A percentile compares a stretch with the other conserved stretches of the same genome.
These are phyloP conservation scores for Pegoplata infirma DNA, from an alignment of 2,888 invertebrate species.

Conservation along the genomic window DNA sequence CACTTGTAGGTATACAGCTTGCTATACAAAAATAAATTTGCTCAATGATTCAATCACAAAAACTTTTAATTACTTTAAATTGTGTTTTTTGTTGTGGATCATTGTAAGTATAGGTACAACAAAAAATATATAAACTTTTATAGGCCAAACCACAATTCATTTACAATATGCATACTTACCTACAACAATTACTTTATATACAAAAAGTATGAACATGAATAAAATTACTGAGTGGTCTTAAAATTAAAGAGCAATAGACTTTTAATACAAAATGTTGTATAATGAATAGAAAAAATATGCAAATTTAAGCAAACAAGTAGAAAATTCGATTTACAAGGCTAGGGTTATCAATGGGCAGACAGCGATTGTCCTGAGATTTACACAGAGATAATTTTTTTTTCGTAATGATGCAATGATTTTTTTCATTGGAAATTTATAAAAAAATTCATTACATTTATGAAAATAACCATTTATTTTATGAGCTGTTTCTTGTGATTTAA, in stretches of 20 bases:
- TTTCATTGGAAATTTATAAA: not conserved
- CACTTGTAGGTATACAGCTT: not conserved
- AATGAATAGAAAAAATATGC: constrained; percentile 15
- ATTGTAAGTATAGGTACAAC: constrained; percentile 1
- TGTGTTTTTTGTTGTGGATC: constrained; percentile 22
- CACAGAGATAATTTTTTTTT: too few relatives aligned
- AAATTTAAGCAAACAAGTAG: not conserved
- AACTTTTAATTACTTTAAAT: constrained; percentile 59
- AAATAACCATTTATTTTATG: too few relatives aligned
- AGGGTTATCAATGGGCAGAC: too few relatives aligned
- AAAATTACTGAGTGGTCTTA: not conserved
- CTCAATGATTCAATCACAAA: constrained; percentile 49
- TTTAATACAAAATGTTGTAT: not conserved
- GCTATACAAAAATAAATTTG: constrained; percentile 39
- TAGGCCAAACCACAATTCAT: constrained; percentile 19
- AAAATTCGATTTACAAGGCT: not conserved
- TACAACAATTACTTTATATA: too few relatives aligned
- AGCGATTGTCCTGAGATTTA: too few relatives aligned
- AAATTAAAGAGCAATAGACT: not conserved
- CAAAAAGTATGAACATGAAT: not conserved
- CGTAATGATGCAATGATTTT: not conserved
- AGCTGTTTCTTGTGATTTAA: too few relatives aligned
- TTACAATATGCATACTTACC: constrained; percentile 7
- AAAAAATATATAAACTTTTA: not conserved
- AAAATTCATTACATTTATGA: not conserved